Evolutionary conservation across 1,140 invertebrate species (phyloP), one percentile per base, ranked within the genome.

Genomic region (Ceratoteleas bidentatus): DNA sequence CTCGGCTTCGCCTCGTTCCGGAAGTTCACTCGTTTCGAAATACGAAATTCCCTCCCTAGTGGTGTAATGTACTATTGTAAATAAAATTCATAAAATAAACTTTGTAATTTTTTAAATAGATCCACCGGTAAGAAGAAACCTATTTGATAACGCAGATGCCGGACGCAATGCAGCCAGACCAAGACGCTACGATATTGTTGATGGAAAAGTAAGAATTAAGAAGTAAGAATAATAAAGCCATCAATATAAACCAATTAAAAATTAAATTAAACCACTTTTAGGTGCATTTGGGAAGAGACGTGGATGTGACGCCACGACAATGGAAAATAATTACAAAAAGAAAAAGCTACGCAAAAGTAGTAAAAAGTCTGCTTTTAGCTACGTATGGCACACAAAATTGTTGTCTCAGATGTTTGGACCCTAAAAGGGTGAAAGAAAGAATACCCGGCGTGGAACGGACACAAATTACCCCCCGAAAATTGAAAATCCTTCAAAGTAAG

Each of bases 361-460:
- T 58, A 10, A 16, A 58, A 24, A 2, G 0, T n/a, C 36, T 58
- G 15, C 36, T 58, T 7, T 24, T 58, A 10, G 14, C 38, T 24
- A 32, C 14, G 2, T 58, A 58, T 32, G 56, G 56, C 1, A 58
- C 36, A 9, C 14, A 24, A 58, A 38, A 2, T 11, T 58, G 56
- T 13, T 58, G 36, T 36, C 36, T n/a, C 8, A 36, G 56, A 10
- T 43, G 56, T 13, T 33, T 58, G n/a, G 56, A 58, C 16, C 56
- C 56, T 11, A 58, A 45, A 16, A 43, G 56, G n/a, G 15, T 58
- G 10, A 58, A 58, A 43, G 56, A 58, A 15, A 36, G 56, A 24
- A 24, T 58, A 10, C 56, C 36, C 0, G 15, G 11, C 0, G 36
- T 24, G 6, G 13, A 58, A 43, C 56, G 56, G 3, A 5, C 40